Evolutionary conservation across 2,888 invertebrate genomes (phyloP).

Genomic region (Amiota mariae): DNA sequence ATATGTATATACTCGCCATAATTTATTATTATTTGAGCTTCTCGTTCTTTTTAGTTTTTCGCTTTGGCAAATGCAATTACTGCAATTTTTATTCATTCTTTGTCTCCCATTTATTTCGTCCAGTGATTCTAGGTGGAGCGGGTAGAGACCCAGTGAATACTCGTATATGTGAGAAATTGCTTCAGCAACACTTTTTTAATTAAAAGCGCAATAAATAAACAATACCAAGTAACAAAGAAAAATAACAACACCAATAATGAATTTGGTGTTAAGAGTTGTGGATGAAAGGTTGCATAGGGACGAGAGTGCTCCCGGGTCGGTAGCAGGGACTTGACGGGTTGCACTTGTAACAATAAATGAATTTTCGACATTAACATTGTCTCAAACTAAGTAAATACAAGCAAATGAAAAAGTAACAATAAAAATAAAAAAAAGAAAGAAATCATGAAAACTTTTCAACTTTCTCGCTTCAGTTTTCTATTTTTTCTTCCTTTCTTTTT

Average conservation of each 20-base stretch:
- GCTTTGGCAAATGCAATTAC: conserved; percentile 20
- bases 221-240: conserved; percentile 22
- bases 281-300: background rate
- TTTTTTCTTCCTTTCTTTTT: no score
- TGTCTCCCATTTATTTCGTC: background rate
- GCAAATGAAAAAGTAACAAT: background rate
- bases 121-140: background rate
- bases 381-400: conserved; percentile 19
- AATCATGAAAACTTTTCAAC: conserved; percentile 16
- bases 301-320: background rate
- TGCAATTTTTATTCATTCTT: conserved; percentile 10
- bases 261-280: background rate
- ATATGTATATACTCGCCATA: background rate
- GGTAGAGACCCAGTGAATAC: background rate
- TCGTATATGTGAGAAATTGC: conserved; percentile 16
- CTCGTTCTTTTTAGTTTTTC: background rate
- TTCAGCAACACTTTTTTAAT: conserved; percentile 24
- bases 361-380: conserved; percentile 28
- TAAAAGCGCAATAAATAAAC: conserved; percentile 27
- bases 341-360: conserved; percentile 9
- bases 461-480: background rate
- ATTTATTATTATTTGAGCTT: conserved; percentile 16
- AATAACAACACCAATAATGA: background rate
- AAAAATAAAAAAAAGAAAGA: background rate
- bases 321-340: background rate